phyloP scores from a whole-genome alignment of 2,797 vertebrate genomes.

The Oreortyx pictus region DNA sequence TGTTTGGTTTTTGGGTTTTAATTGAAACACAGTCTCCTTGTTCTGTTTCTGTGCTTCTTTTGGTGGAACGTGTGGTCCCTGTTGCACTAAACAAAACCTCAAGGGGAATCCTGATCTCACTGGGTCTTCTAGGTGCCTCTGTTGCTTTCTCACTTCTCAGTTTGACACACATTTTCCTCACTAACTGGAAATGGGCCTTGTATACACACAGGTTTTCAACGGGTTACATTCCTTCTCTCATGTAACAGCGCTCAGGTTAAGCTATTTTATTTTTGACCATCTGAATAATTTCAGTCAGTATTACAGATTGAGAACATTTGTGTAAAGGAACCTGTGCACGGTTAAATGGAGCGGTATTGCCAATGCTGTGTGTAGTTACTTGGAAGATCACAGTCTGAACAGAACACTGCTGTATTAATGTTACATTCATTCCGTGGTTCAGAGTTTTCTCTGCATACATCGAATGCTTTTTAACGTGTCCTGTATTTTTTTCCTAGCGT shows the following conservation, averaged over 20 bases:
- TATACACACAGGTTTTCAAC: not conserved
- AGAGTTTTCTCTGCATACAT: not conserved
- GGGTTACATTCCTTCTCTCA: not conserved
- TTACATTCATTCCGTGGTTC: not conserved
- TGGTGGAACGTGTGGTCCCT: constrained; percentile 10
- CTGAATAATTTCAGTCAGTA: not conserved
- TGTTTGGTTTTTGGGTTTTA: not conserved
- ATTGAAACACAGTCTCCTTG: not conserved
- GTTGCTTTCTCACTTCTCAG: constrained; percentile 40
- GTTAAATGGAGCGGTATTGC: not conserved
- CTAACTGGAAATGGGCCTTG: constrained; percentile 33
- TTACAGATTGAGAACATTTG: not conserved
- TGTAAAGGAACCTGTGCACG: not conserved
- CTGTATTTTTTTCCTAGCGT: not conserved
- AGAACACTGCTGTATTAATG: not conserved
- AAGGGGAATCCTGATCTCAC: not conserved
- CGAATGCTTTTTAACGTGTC: not conserved
- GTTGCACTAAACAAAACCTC: constrained; percentile 13
- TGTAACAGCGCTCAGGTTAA: not conserved
- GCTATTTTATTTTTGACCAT: not conserved
- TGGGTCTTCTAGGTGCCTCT: constrained; percentile 10
- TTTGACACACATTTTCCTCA: constrained; percentile 23
- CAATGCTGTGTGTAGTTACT: not conserved
- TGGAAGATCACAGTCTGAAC: not conserved
- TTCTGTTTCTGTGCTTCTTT: constrained; percentile 10